Conservation (phyloP, 1,140 invertebrate genomes). For the Odontomachus brunneus region DNA sequence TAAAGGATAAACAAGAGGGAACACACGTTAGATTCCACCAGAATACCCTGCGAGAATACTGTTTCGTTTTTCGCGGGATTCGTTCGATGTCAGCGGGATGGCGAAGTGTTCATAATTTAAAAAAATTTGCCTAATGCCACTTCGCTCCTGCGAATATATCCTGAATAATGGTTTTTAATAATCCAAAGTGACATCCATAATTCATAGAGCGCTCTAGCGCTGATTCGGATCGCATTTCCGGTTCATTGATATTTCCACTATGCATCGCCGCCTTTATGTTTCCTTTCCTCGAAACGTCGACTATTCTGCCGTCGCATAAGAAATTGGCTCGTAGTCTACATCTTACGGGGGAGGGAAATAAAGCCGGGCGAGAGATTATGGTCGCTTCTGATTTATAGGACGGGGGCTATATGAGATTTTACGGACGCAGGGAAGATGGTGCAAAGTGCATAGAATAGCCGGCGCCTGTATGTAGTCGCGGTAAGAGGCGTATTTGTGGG, state of each 20-base stretch:
- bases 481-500: conserved; percentile 7
- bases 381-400: conserved; percentile 44
- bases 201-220: conserved; percentile 21
- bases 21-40: background rate
- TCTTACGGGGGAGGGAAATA: conserved; percentile 28
- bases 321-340: conserved; percentile 40
- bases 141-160: conserved; percentile 18
- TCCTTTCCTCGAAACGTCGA: conserved; percentile 21
- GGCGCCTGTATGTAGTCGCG: background rate
- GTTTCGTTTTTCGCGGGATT: background rate
- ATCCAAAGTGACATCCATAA: conserved; percentile 58
- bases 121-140: conserved; percentile 45
- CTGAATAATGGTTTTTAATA: conserved; percentile 71
- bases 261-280: conserved; percentile 48
- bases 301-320: background rate
- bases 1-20: background rate
- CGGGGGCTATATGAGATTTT: conserved; percentile 47
- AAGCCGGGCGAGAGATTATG: conserved; percentile 43
- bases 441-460: conserved; percentile 18
- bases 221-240: conserved; percentile 53
- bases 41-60: background rate
- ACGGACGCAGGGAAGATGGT: conserved; percentile 13
- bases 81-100: background rate
- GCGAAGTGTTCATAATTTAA: conserved; percentile 38
- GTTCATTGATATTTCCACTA: conserved; percentile 56